Evolutionary conservation across 2,888 invertebrate genomes (phyloP).

Genomic region (Priocnemis perturbator): DNA sequence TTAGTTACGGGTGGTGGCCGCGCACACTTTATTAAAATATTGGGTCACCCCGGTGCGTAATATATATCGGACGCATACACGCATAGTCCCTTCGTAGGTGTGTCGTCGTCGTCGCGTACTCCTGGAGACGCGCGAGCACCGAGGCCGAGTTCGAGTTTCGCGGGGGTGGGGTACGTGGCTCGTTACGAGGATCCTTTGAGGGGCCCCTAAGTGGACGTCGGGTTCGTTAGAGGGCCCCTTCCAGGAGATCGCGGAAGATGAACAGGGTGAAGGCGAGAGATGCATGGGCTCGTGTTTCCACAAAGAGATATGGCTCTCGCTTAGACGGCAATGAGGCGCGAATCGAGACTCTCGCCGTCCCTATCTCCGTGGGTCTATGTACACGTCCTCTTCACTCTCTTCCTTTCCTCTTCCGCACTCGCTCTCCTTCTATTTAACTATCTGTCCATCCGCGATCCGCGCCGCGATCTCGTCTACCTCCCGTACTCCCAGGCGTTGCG

Average conservation of each 20-base stretch:
- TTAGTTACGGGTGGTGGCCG: constrained; percentile 67
- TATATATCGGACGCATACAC: constrained; percentile 45
- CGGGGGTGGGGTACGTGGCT: constrained; percentile 58
- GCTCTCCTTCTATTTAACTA: background rate
- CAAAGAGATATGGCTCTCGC: constrained; percentile 66
- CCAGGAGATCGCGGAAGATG: constrained; percentile 66
- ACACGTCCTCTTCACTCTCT: background rate
- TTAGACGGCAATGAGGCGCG: constrained; percentile 63
- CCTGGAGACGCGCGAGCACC: constrained; percentile 23
- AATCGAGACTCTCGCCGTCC: constrained; percentile 45
- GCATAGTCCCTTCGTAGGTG: background rate
- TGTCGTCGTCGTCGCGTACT: background rate
- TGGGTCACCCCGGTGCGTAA: constrained; percentile 61
- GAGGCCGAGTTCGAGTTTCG: constrained; percentile 44
- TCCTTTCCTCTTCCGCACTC: constrained; percentile 6
- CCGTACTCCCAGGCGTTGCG: constrained; percentile 9
- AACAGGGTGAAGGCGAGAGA: constrained; percentile 64
- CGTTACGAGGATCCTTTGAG: constrained; percentile 68
- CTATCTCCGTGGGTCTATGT: constrained; percentile 11
- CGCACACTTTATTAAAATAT: constrained; percentile 71
- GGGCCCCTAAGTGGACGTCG: constrained; percentile 67
- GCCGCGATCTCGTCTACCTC: no score
- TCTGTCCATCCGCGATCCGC: no score
- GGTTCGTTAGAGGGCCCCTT: constrained; percentile 69
- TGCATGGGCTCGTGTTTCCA: constrained; percentile 66